Percentiles rank a stretch among this genome's conserved stretches.
Conservation (phyloP, 2,888 invertebrate species). For the Micoletzkya japonica region DNA sequence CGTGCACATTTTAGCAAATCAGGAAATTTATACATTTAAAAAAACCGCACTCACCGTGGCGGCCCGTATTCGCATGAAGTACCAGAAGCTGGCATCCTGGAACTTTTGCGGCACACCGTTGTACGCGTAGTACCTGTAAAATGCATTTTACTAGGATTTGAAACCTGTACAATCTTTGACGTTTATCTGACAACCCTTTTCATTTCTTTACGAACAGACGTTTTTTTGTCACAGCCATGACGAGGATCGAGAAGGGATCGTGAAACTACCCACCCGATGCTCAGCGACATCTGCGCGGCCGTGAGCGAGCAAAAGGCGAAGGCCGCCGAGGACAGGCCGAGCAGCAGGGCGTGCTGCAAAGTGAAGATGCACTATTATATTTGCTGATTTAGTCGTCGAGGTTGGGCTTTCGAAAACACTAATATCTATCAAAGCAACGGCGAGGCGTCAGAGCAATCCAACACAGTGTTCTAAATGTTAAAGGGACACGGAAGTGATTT, state of each 20-base stretch:
- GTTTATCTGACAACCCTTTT: too few relatives aligned
- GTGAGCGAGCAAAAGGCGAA: conserved; percentile 24
- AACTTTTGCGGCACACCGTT: conserved; percentile 26
- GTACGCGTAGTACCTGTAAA: conserved; percentile 23
- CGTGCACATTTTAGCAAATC: not conserved
- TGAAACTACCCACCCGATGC: conserved; percentile 24
- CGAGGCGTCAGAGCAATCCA: too few relatives aligned
- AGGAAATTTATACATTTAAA: not conserved
- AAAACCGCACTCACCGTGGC: conserved; percentile 13
- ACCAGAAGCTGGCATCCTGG: conserved; percentile 27
- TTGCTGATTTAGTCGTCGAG: not conserved
- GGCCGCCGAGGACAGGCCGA: not conserved
- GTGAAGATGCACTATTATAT: not conserved
- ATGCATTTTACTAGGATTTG: not conserved
- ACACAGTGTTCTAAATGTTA: too few relatives aligned
- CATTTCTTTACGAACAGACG: too few relatives aligned
- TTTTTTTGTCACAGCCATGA: too few relatives aligned
- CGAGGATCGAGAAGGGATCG: too few relatives aligned
- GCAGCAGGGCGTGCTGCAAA: conserved; percentile 12
- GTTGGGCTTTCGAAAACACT: too few relatives aligned
- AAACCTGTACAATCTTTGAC: not conserved
- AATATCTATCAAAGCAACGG: too few relatives aligned
- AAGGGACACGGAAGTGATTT: too few relatives aligned
- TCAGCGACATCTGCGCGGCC: conserved; percentile 10
- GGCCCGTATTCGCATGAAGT: conserved; percentile 25